phyloP scores from a whole-genome alignment of 2,888 invertebrate species.

The Luperina nickerlii region DNA sequence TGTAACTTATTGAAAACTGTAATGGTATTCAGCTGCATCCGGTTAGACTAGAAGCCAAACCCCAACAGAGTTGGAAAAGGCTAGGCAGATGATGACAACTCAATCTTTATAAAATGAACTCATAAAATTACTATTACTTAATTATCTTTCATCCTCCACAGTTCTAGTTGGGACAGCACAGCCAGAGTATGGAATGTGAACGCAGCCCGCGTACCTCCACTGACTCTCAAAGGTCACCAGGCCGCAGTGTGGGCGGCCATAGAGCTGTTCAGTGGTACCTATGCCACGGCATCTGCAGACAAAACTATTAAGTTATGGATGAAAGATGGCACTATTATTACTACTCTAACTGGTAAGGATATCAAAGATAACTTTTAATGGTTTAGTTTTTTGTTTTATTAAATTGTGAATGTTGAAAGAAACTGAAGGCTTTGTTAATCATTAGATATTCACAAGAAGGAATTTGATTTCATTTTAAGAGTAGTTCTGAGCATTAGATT shows the following conservation, averaged over 20 bases:
- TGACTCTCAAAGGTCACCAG: constrained; percentile 92
- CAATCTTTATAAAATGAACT: not conserved
- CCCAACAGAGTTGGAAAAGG: not conserved
- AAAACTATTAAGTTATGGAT: constrained; percentile 96
- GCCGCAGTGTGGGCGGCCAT: constrained; percentile 96
- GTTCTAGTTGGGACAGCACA: constrained; percentile 98
- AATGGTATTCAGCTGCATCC: not conserved
- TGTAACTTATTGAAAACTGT: too few species aligned
- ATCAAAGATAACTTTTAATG: not conserved
- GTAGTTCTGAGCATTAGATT: too few species aligned
- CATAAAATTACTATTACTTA: not conserved
- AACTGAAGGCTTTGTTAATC: too few species aligned
- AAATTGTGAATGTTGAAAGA: too few species aligned
- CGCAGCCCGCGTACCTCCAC: constrained; percentile 85
- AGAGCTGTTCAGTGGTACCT: constrained; percentile 89
- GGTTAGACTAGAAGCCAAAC: not conserved
- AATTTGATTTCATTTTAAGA: too few species aligned
- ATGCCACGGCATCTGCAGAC: constrained; percentile 98
- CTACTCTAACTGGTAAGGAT: constrained; percentile 91
- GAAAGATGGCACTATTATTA: constrained; percentile 91
- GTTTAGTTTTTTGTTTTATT: too few species aligned
- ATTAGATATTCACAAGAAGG: too few species aligned
- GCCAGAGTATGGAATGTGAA: constrained; percentile 95
- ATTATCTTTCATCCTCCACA: constrained; percentile 81
- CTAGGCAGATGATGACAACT: not conserved